These are phyloP conservation scores for Bubalus kerabau DNA, from an alignment of 2,113 vertebrate genomes.

Conservation along the genomic window DNA sequence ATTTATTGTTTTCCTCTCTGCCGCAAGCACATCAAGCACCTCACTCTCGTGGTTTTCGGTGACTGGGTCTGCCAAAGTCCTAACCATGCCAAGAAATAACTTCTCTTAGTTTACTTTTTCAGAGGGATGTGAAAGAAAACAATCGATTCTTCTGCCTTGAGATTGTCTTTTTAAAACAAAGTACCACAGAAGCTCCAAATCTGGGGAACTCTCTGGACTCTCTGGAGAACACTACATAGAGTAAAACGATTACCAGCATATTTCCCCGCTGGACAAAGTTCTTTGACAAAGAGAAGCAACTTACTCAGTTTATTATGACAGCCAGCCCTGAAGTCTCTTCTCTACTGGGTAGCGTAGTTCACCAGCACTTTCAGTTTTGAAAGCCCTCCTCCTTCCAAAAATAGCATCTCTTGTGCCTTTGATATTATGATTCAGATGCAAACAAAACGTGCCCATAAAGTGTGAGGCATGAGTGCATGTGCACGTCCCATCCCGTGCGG, in stretches of 20 bases:
- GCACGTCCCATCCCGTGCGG: fast-evolving
- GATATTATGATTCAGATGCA: neutral
- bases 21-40: neutral
- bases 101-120: conserved; percentile 41
- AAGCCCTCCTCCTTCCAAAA: neutral
- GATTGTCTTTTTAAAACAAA: conserved; percentile 16
- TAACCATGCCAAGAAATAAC: conserved; percentile 60
- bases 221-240: neutral
- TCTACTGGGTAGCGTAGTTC: neutral
- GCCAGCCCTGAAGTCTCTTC: neutral
- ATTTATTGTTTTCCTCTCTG: conserved; percentile 36
- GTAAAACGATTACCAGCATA: neutral
- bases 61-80: conserved; percentile 37
- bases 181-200: neutral
- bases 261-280: neutral
- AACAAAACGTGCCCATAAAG: neutral
- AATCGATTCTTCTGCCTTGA: neutral
- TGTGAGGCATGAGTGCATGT: fast-evolving
- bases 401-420: neutral
- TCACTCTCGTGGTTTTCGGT: neutral
- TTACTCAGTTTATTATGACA: neutral
- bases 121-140: conserved; percentile 34
- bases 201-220: neutral
- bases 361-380: neutral
- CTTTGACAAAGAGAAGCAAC: neutral